Conservation (phyloP, 2,797 vertebrate genomes). For the Tokudaia muenninki region DNA sequence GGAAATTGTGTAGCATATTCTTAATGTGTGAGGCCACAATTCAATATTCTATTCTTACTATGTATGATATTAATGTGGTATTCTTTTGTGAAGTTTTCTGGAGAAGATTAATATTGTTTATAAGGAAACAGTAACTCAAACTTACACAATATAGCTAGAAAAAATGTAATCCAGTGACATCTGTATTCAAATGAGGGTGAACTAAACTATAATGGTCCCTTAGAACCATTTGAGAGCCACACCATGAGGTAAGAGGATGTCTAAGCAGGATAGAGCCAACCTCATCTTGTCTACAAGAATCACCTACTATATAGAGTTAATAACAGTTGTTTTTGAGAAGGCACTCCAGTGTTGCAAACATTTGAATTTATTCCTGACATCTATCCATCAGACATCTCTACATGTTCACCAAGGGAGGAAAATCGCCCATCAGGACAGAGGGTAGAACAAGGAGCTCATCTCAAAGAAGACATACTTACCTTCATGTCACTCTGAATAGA, state of each 20-base stretch:
- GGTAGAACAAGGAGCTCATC: neutral
- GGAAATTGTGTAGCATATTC: neutral
- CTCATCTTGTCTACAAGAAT: neutral
- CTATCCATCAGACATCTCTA: neutral
- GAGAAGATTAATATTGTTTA: neutral
- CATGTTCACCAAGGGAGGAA: neutral
- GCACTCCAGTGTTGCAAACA: neutral
- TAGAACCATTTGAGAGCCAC: neutral
- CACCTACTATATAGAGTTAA: neutral
- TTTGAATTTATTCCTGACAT: neutral
- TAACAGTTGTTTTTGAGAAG: neutral
- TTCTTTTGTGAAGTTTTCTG: neutral
- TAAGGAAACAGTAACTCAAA: neutral
- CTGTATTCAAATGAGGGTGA: neutral
- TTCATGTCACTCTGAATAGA: neutral
- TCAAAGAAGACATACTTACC: neutral
- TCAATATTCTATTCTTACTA: neutral
- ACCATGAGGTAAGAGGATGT: neutral
- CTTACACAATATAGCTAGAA: neutral
- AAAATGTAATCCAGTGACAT: neutral
- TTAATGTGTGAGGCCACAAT: neutral
- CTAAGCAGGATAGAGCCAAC: neutral
- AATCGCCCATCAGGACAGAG: neutral
- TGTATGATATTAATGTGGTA: neutral
- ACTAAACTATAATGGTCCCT: neutral